Percentiles rank a stretch among this genome's conserved stretches.
These are phyloP conservation scores for Bungarus multicinctus DNA, from an alignment of 2,113 vertebrate genomes.

Conservation along the genomic window DNA sequence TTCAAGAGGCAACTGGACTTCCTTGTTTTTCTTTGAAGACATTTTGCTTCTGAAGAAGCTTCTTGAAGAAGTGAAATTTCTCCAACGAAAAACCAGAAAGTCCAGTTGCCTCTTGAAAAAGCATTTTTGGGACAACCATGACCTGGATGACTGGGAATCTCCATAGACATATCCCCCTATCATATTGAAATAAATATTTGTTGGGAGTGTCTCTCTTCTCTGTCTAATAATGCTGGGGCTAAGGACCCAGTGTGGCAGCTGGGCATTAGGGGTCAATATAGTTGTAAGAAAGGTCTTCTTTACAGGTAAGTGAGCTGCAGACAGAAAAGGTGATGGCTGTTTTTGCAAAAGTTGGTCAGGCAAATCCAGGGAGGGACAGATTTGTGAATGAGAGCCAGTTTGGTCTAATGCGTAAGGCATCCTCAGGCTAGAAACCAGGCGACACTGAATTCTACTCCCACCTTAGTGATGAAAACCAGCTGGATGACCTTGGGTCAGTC, in stretches of 20 bases:
- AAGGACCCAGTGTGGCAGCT: background rate
- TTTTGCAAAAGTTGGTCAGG: background rate
- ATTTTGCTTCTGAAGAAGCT: no score
- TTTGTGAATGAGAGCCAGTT: background rate
- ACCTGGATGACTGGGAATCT: background rate
- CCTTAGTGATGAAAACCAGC: background rate
- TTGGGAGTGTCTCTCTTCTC: background rate
- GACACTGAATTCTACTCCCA: background rate
- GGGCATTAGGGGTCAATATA: background rate
- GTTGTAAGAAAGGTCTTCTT: background rate
- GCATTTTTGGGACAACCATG: no score
- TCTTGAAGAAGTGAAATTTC: no score
- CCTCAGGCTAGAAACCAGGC: background rate
- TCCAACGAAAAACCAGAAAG: no score
- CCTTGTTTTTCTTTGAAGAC: no score
- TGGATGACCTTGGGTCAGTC: background rate
- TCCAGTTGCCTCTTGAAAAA: no score
- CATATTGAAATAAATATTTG: background rate
- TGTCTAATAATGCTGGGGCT: background rate
- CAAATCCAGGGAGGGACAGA: background rate
- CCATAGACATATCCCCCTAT: background rate
- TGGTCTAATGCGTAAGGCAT: background rate
- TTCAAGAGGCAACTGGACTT: background rate
- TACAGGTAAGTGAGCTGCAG: background rate
- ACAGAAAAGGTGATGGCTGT: background rate